These are phyloP conservation scores for Crossocerus cetratus DNA, from an alignment of 2,888 invertebrate genomes.

Conservation along the genomic window DNA sequence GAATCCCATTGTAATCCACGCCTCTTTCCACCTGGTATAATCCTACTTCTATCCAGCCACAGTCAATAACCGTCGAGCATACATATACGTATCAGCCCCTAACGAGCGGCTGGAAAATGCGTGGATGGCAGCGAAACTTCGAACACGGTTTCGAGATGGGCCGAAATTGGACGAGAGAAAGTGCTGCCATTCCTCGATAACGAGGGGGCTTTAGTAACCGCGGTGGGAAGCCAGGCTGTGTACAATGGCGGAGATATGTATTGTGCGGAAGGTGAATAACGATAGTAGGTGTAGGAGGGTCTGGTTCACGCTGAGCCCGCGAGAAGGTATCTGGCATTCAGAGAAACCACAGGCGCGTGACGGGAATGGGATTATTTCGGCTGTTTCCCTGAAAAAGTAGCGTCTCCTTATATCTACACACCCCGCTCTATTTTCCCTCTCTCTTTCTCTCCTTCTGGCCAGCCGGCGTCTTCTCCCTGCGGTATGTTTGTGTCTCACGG, in stretches of 20 bases:
- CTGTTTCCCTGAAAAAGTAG: conserved; percentile 7
- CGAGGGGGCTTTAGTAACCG: neutral
- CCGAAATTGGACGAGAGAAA: neutral
- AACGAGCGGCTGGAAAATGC: no score
- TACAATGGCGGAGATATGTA: no score
- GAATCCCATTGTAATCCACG: no score
- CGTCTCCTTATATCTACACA: conserved; percentile 1
- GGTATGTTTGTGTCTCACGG: neutral
- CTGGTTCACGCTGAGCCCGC: neutral
- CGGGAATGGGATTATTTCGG: conserved; percentile 26
- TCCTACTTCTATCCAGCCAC: no score
- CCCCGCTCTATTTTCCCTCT: neutral
- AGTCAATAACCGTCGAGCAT: no score
- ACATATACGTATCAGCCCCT: no score
- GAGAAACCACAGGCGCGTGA: conserved; percentile 14
- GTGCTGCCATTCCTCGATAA: neutral
- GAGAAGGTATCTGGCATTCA: conserved; percentile 13
- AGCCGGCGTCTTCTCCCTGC: no score
- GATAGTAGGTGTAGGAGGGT: neutral
- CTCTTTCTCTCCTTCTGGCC: conserved; percentile 4
- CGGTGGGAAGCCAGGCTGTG: conserved; percentile 9
- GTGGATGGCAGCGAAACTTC: no score
- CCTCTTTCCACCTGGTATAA: no score
- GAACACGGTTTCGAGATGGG: no score
- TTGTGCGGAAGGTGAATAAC: neutral